These are phyloP conservation scores for Lissonota sp. DNA, from an alignment of 2,888 invertebrate genomes.

Conservation along the genomic window DNA sequence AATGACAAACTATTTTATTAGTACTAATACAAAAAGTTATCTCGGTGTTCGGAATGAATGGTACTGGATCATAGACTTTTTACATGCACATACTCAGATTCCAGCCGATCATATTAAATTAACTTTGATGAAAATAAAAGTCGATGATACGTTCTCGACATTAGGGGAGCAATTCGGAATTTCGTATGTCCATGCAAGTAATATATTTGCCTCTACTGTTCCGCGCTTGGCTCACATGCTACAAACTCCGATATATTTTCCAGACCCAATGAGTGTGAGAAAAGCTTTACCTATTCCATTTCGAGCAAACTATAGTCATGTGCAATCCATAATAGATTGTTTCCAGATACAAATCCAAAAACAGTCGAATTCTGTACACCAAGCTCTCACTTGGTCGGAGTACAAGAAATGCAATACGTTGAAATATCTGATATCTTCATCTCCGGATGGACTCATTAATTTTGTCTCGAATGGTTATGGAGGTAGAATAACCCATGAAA, in stretches of 20 bases:
- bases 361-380: constrained; percentile 69
- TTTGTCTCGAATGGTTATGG: constrained; percentile 78
- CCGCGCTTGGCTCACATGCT: constrained; percentile 44
- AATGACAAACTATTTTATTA: constrained; percentile 41
- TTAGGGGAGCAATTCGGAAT: constrained; percentile 54
- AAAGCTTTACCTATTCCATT: constrained; percentile 64
- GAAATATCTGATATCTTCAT: constrained; percentile 74
- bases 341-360: constrained; percentile 76
- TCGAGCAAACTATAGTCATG: constrained; percentile 64
- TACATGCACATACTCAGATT: constrained; percentile 25
- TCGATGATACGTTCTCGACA: constrained; percentile 52
- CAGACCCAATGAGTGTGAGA: constrained; percentile 41
- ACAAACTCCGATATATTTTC: constrained; percentile 51
- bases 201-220: constrained; percentile 42
- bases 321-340: constrained; percentile 72
- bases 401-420: constrained; percentile 74
- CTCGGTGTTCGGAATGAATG: constrained; percentile 41
- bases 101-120: constrained; percentile 28
- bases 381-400: constrained; percentile 74
- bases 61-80: constrained; percentile 41
- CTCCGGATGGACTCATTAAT: constrained; percentile 76
- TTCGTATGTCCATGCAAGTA: constrained; percentile 22
- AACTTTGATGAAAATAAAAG: constrained; percentile 55
- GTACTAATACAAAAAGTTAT: constrained; percentile 42
- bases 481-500: constrained; percentile 73